Percentiles rank a stretch among this genome's conserved stretches.
Conservation (phyloP, 2,113 vertebrate genomes). For the Phalacrocorax brasilianus region DNA sequence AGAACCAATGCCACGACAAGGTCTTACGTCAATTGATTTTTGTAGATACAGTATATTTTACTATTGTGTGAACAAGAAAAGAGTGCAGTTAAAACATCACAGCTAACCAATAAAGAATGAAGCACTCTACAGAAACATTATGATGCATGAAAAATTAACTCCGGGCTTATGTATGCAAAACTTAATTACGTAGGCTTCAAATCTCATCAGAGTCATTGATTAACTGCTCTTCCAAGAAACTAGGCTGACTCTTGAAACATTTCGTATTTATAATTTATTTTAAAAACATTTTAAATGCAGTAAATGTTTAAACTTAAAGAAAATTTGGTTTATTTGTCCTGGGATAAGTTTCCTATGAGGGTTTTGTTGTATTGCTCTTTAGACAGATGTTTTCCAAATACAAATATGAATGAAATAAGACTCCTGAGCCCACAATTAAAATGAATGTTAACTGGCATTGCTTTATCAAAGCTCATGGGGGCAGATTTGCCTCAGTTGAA, state of each 20-base stretch:
- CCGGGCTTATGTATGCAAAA: not conserved
- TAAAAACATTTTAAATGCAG: not conserved
- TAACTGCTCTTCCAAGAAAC: conserved; percentile 4
- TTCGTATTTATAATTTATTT: not conserved
- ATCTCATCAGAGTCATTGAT: conserved; percentile 20
- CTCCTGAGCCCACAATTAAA: not conserved
- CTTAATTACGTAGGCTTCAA: not conserved
- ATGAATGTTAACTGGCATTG: not conserved
- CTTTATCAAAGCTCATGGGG: not conserved
- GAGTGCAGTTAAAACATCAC: not conserved
- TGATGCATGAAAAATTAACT: conserved; percentile 26
- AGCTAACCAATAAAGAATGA: not conserved
- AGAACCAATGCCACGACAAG: not conserved
- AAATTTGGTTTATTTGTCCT: not conserved
- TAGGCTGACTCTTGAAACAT: not conserved
- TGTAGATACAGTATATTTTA: not conserved
- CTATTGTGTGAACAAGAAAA: not conserved
- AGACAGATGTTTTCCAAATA: not conserved
- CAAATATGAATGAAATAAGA: not conserved
- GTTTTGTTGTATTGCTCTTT: not conserved
- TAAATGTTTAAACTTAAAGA: not conserved
- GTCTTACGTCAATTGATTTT: not conserved
- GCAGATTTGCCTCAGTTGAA: not conserved
- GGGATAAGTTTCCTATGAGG: not conserved
- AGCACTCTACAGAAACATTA: not conserved